Evolutionary conservation across 2,888 invertebrate species (phyloP), one percentile per base, ranked within the genome.

Genomic region (Lissocephala sabroskyi): DNA sequence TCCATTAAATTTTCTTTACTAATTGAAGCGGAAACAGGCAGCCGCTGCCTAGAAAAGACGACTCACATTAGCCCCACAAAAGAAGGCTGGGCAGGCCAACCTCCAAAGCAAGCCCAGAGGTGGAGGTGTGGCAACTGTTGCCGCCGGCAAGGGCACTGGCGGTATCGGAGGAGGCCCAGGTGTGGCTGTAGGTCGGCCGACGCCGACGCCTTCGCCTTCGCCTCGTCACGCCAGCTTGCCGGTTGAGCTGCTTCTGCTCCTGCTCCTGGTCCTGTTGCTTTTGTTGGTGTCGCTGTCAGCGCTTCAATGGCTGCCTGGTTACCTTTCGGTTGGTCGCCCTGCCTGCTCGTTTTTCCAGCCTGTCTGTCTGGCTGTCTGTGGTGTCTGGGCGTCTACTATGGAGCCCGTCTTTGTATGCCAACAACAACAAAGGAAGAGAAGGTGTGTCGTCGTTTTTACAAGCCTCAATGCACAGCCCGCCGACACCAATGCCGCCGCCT

Each of bases 1-100:
- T 75, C 64, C 66, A 71, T 71, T 75, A 71, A 64, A 68, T 75
- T 73, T 68, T 63, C 59, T 51, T 56, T 59, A 56, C 71, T 75
- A 73, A 75, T 73, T 73, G 76, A 75, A 75, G 66, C 62, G 76
- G 66, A 75, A 23, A 28, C n/a, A 17, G 10, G 32, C 23, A 42
- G 67, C 50, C 55, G 52, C 63, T 56, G 49, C 50, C 55, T 55
- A 59, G 56, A 44, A 58, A 52, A 55, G 51, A 57, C 53, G 61
- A 51, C 4, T 23, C 61, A 61, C 70, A 71, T 75, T 71, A 71
- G 63, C 65, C 46, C 71, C 71, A 70, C 67, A 54, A 3, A 13
- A 33, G 33, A n/a, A 16, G 70, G 45, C 45, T 49, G 46, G 35
- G 23, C 1, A 11, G 23, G 45, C 23, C 23, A 23, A 7, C 7